Conservation (phyloP, 2,888 invertebrate species). For the Argynnis bischoffii region DNA sequence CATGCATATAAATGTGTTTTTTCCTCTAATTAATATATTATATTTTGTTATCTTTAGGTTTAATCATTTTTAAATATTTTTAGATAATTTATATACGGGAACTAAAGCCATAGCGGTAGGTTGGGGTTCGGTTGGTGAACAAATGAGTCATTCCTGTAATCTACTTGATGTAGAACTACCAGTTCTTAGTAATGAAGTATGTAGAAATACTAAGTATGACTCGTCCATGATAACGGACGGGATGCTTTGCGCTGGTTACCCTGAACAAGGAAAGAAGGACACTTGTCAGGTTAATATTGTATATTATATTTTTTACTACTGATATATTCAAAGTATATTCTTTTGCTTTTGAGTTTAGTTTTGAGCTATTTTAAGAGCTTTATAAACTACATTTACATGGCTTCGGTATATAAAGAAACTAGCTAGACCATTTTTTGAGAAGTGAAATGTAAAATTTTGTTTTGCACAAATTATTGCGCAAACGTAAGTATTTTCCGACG, state of each 20-base stretch:
- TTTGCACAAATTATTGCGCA: too few species aligned
- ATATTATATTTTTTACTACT: too few species aligned
- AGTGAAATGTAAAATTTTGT: too few species aligned
- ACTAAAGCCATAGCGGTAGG: constrained; percentile 89
- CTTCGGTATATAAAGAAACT: too few species aligned
- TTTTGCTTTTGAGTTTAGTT: too few species aligned
- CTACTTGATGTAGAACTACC: constrained; percentile 91
- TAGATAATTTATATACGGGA: constrained; percentile 79
- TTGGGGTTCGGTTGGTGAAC: constrained; percentile 93
- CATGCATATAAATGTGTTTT: neutral
- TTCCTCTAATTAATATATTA: neutral
- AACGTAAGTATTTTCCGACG: too few species aligned
- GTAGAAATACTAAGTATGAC: constrained; percentile 89
- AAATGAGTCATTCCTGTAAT: constrained; percentile 90
- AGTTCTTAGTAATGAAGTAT: constrained; percentile 85
- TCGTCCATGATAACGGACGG: constrained; percentile 91
- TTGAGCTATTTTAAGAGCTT: too few species aligned
- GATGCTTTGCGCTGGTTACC: constrained; percentile 93
- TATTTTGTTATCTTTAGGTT: too few species aligned
- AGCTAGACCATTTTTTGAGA: too few species aligned
- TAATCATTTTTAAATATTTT: constrained; percentile 28
- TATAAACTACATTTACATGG: too few species aligned
- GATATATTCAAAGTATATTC: too few species aligned
- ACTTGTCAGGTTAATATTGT: constrained; percentile 87
- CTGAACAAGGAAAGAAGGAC: constrained; percentile 86